phyloP scores from a whole-genome alignment of 2,888 invertebrate genomes.

The Amiota mariae region DNA sequence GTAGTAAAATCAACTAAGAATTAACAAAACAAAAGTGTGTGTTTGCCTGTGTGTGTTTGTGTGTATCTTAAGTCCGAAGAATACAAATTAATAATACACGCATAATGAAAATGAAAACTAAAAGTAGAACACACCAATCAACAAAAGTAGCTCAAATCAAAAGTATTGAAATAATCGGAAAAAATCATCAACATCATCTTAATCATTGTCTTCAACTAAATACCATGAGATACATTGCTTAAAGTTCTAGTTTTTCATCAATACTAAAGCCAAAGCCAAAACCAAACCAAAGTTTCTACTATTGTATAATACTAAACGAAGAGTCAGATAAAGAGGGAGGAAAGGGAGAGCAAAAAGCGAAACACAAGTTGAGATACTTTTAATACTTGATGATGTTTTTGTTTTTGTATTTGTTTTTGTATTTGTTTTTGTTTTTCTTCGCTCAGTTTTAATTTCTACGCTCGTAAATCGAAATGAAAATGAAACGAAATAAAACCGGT shows the following conservation, averaged over 20 bases:
- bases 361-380: not conserved
- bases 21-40: not conserved
- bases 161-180: not conserved
- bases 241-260: not conserved
- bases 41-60: too few species aligned
- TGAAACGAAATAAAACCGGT: conserved; percentile 60
- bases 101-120: conserved; percentile 24
- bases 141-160: conserved; percentile 11
- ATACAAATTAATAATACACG: conserved; percentile 24
- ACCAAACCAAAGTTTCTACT: too few species aligned
- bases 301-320: too few species aligned
- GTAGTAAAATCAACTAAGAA: too few species aligned
- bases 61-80: not conserved
- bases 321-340: too few species aligned
- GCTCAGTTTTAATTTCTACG: conserved; percentile 57
- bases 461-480: conserved; percentile 68
- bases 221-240: not conserved
- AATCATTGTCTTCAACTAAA: not conserved
- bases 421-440: conserved; percentile 38
- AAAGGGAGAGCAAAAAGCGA: too few species aligned
- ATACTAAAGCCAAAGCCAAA: too few species aligned
- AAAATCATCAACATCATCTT: too few species aligned
- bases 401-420: conserved; percentile 18
- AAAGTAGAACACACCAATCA: not conserved
- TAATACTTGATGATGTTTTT: conserved; percentile 4